Percentiles rank a stretch among this genome's conserved stretches.
Evolutionary conservation across 2,797 vertebrate species (phyloP).

Genomic region (Hydrophis major): DNA sequence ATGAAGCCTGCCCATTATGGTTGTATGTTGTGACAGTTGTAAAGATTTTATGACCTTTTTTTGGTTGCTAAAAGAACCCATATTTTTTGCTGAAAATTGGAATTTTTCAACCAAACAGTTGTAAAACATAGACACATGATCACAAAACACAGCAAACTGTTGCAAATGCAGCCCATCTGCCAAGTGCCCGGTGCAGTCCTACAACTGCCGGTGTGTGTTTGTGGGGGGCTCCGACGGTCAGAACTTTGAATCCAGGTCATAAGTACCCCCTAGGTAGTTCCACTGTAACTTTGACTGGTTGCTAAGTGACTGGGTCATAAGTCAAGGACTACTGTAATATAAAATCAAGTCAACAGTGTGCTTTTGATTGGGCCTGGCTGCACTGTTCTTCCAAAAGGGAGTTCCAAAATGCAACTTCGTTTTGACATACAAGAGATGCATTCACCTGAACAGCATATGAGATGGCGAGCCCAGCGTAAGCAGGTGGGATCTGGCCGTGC

Average conservation of each 20-base stretch:
- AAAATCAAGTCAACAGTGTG: not conserved
- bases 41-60: not conserved
- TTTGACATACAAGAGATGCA: fast-evolving
- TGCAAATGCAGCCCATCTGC: not conserved
- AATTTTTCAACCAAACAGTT: too few relatives aligned
- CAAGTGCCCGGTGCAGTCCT: not conserved
- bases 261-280: not conserved
- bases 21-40: not conserved
- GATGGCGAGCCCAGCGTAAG: constrained; percentile 88
- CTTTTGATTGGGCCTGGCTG: not conserved
- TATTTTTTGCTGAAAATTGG: not conserved
- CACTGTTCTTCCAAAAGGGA: not conserved
- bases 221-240: not conserved
- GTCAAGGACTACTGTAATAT: not conserved
- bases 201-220: not conserved
- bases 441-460: constrained; percentile 88
- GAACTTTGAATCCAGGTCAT: not conserved
- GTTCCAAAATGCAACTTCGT: not conserved
- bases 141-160: not conserved
- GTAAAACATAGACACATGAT: not conserved
- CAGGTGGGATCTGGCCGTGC: constrained; percentile 86
- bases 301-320: not conserved
- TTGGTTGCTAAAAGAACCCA: not conserved
- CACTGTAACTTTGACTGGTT: not conserved
- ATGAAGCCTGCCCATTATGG: not conserved